Conservation (phyloP, 2,113 vertebrate genomes). For the Heloderma charlesbogerti region DNA sequence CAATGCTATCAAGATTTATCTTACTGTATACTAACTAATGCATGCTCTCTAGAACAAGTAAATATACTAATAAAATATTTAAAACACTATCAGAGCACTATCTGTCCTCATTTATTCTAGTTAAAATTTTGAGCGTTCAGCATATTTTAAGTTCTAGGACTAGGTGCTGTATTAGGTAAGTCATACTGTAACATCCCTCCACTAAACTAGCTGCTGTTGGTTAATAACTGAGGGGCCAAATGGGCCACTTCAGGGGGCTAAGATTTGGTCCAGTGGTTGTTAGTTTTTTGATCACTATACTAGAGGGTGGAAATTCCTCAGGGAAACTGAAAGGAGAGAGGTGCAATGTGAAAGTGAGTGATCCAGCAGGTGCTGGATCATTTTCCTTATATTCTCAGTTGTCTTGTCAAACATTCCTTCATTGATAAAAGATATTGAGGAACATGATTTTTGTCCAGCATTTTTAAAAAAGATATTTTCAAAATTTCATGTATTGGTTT, state of each 20-base stretch:
- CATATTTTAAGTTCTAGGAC: background rate
- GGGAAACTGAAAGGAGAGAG: background rate
- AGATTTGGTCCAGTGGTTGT: background rate
- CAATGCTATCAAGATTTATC: background rate
- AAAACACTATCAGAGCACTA: background rate
- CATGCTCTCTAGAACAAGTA: background rate
- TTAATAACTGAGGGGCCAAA: background rate
- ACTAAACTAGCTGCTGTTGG: background rate
- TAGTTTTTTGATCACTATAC: background rate
- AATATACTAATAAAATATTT: slow-evolving; percentile 5
- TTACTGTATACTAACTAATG: slow-evolving; percentile 8
- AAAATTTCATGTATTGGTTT: background rate
- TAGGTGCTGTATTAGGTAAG: background rate
- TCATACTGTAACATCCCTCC: background rate
- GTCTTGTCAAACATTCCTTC: background rate
- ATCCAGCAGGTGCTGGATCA: background rate
- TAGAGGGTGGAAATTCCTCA: background rate
- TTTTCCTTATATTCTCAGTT: background rate
- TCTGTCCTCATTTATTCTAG: background rate
- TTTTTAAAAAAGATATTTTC: background rate
- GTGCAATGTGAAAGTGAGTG: background rate
- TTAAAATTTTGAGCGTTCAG: rapidly evolving
- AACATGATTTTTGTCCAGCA: background rate
- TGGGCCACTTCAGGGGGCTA: background rate
- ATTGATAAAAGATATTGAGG: background rate